Evolutionary conservation across 1,140 invertebrate species (phyloP), one percentile per base, ranked within the genome.

Genomic region (Pentalonia nigronervosa): DNA sequence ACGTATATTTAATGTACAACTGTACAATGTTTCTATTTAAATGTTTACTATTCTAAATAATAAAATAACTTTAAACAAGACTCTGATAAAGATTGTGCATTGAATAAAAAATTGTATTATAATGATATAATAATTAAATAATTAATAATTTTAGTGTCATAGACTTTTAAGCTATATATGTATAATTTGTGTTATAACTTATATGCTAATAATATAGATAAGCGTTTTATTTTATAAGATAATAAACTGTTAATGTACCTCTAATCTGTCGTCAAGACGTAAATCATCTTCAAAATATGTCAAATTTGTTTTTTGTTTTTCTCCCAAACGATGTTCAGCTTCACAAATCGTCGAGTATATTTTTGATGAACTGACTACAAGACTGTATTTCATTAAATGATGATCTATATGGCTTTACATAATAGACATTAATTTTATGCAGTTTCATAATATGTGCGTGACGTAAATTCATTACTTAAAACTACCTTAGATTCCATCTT

Each of bases 351-450:
- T 93, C 7, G 48, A 45, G 14, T 93, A 93, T 53, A 93, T 93
- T 56, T 93, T 93, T n/a, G 91, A 93, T 7, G 91, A 56, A 14
- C 91, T 93, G 91, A 93, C 11, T 30, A 93, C 76, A 53, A 93
- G 48, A n/a, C 34, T 84, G 48, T 93, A 93, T 25, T 84, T 34
- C 30, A 86, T 93, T 41, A 93, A 56, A 47, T 93, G 81, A 84
- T 86, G 34, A 45, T 93, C 91, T 41, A 86, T 56, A 20, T 83
- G 91, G 21, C 91, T 92, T 36, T 50, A 50, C 6, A 81, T 41
- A 45, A 92, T 30, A 83, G 1, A 6, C 6, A 76, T 76, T 76
- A 76, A n/a, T 47, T 34, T 83, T 81, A 48, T 30, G 6, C 25
- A 41, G 36, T 84, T 84, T 30, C 2, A 84, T 14, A 53, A 53